phyloP scores from a whole-genome alignment of 2,797 vertebrate species.

The Oreochromis grahami region DNA sequence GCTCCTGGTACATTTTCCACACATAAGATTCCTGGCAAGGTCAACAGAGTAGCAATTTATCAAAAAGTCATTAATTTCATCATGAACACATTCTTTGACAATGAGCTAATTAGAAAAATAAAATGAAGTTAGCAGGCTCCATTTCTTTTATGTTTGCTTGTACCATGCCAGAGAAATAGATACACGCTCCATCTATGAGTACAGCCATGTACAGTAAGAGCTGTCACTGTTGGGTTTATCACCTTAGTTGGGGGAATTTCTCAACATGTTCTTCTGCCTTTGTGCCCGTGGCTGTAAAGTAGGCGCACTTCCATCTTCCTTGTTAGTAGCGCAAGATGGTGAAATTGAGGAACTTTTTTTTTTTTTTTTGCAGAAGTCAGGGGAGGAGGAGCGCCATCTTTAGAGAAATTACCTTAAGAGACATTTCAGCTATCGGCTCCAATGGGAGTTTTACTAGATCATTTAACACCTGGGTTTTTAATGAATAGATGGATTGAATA shows the following conservation, averaged over 20 bases:
- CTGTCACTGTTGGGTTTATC: background rate
- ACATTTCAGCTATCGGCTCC: background rate
- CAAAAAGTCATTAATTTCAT: background rate
- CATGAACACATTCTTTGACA: background rate
- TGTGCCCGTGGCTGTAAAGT: background rate
- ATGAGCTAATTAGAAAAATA: background rate
- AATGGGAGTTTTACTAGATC: background rate
- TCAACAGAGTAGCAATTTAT: slow-evolving; percentile 26
- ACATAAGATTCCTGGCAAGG: slow-evolving; percentile 77
- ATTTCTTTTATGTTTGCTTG: background rate
- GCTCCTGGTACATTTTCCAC: slow-evolving; percentile 83
- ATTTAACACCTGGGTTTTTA: background rate
- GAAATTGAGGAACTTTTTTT: background rate
- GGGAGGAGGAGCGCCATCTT: background rate
- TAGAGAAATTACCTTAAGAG: background rate
- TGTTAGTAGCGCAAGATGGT: background rate
- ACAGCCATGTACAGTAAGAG: background rate
- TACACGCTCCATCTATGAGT: background rate
- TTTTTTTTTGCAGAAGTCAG: background rate
- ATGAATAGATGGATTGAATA: background rate
- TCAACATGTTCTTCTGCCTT: background rate
- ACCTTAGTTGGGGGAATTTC: background rate
- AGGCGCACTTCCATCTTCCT: background rate
- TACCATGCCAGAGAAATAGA: background rate
- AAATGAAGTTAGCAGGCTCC: background rate